Conservation (phyloP, 2,113 vertebrate genomes). For the Petaurus breviceps region DNA sequence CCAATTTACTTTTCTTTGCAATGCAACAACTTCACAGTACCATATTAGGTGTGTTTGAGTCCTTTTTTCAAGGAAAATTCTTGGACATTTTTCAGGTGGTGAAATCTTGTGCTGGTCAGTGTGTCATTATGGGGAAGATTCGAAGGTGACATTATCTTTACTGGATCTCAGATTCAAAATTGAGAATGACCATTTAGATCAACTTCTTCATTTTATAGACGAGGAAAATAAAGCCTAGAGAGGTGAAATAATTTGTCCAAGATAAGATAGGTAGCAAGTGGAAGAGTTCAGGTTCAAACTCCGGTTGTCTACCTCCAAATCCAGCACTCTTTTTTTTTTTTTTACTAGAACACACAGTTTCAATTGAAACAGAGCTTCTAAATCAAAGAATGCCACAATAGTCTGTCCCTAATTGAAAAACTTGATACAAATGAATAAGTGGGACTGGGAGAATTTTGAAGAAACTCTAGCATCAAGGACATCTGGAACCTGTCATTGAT, state of each 20-base stretch:
- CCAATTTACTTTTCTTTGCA: conserved; percentile 9
- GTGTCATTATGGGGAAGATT: background rate
- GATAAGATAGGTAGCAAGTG: background rate
- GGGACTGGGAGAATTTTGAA: background rate
- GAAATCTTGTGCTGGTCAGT: background rate
- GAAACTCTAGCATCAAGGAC: background rate
- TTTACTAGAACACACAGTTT: background rate
- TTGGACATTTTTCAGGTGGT: background rate
- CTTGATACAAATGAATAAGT: background rate
- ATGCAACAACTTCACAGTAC: background rate
- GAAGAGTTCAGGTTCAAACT: background rate
- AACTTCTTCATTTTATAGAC: background rate
- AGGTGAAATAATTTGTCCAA: background rate
- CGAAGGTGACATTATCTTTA: background rate
- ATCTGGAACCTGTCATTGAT: background rate
- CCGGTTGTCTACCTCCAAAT: background rate
- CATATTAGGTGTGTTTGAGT: background rate
- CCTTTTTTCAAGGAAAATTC: conserved; percentile 16
- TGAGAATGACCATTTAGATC: background rate
- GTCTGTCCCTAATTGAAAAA: background rate
- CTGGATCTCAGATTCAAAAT: background rate
- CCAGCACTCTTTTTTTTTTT: background rate
- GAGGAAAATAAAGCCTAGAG: background rate
- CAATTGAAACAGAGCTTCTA: background rate
- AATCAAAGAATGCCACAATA: background rate